Evolutionary conservation across 2,113 vertebrate genomes (phyloP).

Genomic region (Mellivora capensis): DNA sequence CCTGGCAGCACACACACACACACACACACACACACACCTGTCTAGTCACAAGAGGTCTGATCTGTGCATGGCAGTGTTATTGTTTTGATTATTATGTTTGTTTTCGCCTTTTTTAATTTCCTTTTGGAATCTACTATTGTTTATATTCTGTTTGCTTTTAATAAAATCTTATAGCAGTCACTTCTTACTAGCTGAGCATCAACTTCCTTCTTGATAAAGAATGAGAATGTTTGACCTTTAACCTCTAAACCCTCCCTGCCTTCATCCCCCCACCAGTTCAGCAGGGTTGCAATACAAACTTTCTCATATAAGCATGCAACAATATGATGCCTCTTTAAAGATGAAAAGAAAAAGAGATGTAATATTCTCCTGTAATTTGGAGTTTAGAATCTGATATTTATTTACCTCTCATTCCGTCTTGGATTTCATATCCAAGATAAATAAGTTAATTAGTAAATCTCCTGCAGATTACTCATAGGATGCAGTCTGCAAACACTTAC

Average conservation of each 20-base stretch:
- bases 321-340: background rate
- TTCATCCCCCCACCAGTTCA: background rate
- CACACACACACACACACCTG: background rate
- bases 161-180: background rate
- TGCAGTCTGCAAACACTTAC: background rate
- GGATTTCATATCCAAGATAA: background rate
- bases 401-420: background rate
- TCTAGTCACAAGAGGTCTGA: constrained; percentile 62
- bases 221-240: background rate
- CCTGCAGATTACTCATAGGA: background rate
- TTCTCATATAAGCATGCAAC: background rate
- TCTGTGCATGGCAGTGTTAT: constrained; percentile 62
- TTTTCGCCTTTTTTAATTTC: constrained; percentile 43
- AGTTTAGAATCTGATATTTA: background rate
- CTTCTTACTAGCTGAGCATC: background rate
- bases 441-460: background rate
- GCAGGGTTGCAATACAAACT: background rate
- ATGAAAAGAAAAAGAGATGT: background rate
- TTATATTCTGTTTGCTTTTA: constrained; percentile 6
- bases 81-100: constrained; percentile 27
- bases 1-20: background rate
- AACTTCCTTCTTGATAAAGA: background rate
- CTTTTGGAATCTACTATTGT: background rate
- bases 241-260: background rate
- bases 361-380: background rate